Evolutionary conservation across 2,113 vertebrate species (phyloP), one percentile per base, ranked within the genome.

Genomic region (Microcebus murinus): DNA sequence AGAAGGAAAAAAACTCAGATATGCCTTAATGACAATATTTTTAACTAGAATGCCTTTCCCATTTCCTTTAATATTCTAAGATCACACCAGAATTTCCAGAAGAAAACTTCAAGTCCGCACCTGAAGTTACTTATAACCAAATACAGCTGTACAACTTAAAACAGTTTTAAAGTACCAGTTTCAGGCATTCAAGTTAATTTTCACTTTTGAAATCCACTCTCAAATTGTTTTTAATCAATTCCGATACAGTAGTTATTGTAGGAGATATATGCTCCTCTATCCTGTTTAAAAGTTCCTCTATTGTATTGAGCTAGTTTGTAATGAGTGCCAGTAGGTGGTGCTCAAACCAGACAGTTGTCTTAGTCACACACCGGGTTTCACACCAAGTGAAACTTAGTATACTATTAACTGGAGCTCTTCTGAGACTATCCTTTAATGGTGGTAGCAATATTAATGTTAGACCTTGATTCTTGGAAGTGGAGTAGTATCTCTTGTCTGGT

Each of bases 281-380:
- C 3, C 8, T 12, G 3, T 3, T 20, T 34, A 15, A 5, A 70
- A 63, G 59, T 11, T 76, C 39, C 23, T 61, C 36, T 42, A 42
- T 39, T 13, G 14, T 17, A 76, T 7, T 27, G 31, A 81, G 50
- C 23, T 15, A 3, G 9, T 34, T 61, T 50, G 23, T 17, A 9
- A 6, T 6, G 1, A 61, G 25, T n/a, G 86, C 96, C 91, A 90
- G 52, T 39, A 97, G 96, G n/a, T 95, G 97, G 96, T 15, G 55
- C 84, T 95, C 83, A 87, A 73, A 76, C 20, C 55, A 39, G 4
- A 10, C n/a, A 48, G 12, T 6, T 27, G 0, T 65, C 8, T 55
- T 8, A 67, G 45, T 7, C 17, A 21, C 11, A 65, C 31, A 63
- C 3, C 7, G 0, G 3, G 1, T 59, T 61, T 36, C 42, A 42